Evolutionary conservation across 2,888 invertebrate genomes (phyloP), one percentile per base, ranked within the genome.

Genomic region (Ectropis crepuscularia): DNA sequence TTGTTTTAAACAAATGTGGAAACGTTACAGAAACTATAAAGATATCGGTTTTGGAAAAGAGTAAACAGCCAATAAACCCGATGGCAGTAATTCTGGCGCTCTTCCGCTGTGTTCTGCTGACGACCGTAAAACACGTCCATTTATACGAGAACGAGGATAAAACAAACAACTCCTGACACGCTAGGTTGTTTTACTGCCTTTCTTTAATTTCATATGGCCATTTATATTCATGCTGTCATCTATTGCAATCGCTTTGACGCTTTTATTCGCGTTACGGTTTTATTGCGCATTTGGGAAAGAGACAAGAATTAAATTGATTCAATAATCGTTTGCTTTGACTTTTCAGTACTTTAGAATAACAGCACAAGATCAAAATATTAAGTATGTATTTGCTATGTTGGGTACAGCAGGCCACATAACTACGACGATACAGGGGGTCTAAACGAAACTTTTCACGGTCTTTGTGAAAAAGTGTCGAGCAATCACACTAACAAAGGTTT

Each of bases 21-120:
- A 28, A 28, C 16, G 16, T 28, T 57, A 38, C 9, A 37, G 41
- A 50, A 57, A 50, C 37, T 45, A 57, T 61, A 58, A 63, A 60
- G 42, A 63, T 51, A 42, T 57, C 46, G 41, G 53, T 53, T 63
- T 28, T 57, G 61, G 60, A 54, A 41, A 5, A 41, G 57, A 55
- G 38, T 54, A 41, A 41, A 42, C 38, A 28, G 43, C 41, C 60
- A 48, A 48, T 58, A 65, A 58, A 59, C 45, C 6, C 6, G 45
- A 46, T 12, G 41, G n/a, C 28, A 41, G 6, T 37, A 39, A 41
- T 12, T 38, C 16, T 36, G 46, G 9, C 36, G 43, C 41, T n/a
- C 9, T 55, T 55, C 54, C 46, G 54, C 12, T 37, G 42, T 6
- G 6, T 39, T 7, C 6, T 39, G 9, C 50, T 39, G 49, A 50